Evolutionary conservation across 2,888 invertebrate species (phyloP).

Genomic region (Agonopterix heracliana): DNA sequence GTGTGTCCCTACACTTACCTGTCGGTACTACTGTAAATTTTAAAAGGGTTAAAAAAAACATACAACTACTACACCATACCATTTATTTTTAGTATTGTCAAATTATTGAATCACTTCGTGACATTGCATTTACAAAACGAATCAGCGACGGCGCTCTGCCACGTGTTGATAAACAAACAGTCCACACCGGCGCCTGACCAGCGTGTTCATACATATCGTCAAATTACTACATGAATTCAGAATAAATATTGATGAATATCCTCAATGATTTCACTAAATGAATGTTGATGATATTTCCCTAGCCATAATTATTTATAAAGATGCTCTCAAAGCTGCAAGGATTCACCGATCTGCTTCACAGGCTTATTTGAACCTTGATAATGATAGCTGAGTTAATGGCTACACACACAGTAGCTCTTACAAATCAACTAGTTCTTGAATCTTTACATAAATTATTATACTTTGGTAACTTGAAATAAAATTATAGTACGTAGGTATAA

Average conservation of each 20-base stretch:
- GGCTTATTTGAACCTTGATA: neutral
- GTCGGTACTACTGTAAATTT: too few relatives aligned
- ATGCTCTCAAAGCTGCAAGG: neutral
- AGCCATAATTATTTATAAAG: neutral
- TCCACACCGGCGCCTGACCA: neutral
- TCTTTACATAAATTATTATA: conserved; percentile 31
- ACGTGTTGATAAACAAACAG: conserved; percentile 15
- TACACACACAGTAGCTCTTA: conserved; percentile 1
- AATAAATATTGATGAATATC: conserved; percentile 2
- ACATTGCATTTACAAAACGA: conserved; percentile 14
- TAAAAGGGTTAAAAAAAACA: neutral
- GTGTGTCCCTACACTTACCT: too few relatives aligned
- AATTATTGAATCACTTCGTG: conserved; percentile 39
- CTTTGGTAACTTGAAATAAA: conserved; percentile 68
- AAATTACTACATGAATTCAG: neutral
- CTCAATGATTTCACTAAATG: neutral
- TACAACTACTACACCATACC: conserved; percentile 56
- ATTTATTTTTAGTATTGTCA: conserved; percentile 68
- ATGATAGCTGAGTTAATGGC: neutral
- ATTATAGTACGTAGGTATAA: conserved; percentile 42
- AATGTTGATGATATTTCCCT: neutral
- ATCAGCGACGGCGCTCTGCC: conserved; percentile 6
- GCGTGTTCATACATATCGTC: neutral
- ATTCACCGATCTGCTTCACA: neutral
- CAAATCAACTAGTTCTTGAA: conserved; percentile 3